Evolutionary conservation across 1,140 invertebrate genomes (phyloP).

Genomic region (Heliconius eleuchia): DNA sequence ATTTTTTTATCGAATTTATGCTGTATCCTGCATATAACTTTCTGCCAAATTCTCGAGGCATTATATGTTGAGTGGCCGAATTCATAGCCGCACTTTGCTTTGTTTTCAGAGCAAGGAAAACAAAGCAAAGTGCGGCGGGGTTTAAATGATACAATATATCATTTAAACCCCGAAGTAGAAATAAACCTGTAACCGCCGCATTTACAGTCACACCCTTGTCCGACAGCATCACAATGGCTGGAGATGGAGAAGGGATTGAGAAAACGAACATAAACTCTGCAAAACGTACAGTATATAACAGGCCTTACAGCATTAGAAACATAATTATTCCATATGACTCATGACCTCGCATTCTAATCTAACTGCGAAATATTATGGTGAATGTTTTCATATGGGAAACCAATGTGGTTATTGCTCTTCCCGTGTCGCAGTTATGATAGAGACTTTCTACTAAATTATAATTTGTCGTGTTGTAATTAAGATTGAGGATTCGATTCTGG

Average conservation of each 20-base stretch:
- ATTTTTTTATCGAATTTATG: too few relatives aligned
- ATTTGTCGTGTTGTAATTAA: background rate
- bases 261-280: background rate
- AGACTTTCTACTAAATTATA: background rate
- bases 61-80: background rate
- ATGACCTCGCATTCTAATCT: conserved; percentile 29
- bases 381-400: conserved; percentile 22
- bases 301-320: background rate
- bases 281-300: background rate
- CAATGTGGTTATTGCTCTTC: conserved; percentile 12
- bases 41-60: background rate
- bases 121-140: too few relatives aligned
- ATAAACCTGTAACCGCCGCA: background rate
- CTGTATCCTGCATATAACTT: background rate
- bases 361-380: conserved; percentile 27
- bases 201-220: too few relatives aligned
- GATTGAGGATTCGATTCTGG: background rate
- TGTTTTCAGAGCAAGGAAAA: background rate
- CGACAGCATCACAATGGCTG: too few relatives aligned
- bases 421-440: background rate
- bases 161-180: background rate
- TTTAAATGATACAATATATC: background rate
- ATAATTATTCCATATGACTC: conserved; percentile 15
- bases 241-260: too few relatives aligned
- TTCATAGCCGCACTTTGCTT: background rate